Conservation (phyloP, 2,797 vertebrate species). For the Poeciliopsis turneri region DNA sequence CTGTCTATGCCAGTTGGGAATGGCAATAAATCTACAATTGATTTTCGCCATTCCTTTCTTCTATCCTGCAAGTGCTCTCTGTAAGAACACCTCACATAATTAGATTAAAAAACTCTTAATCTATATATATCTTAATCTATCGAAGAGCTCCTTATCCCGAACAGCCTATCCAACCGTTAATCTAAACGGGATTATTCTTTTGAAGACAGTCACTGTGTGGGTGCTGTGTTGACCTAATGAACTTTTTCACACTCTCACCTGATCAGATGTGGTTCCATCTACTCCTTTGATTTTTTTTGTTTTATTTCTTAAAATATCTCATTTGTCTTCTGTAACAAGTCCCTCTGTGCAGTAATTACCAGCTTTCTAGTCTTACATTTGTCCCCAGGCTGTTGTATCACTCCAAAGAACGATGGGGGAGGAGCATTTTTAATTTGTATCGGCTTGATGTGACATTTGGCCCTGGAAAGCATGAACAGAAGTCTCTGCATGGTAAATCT, state of each 20-base stretch:
- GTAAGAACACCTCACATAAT: constrained; percentile 24
- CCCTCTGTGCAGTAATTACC: constrained; percentile 2
- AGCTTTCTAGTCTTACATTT: constrained; percentile 28
- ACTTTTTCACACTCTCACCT: constrained; percentile 24
- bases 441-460: constrained; percentile 52
- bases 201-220: background rate
- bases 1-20: constrained; percentile 2
- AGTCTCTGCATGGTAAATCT: constrained; percentile 41
- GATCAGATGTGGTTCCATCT: constrained; percentile 12
- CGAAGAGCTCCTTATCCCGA: constrained; percentile 19
- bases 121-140: constrained; percentile 10
- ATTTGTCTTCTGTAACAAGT: constrained; percentile 8
- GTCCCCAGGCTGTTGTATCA: constrained; percentile 25
- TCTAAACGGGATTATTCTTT: constrained; percentile 43
- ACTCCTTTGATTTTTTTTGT: too few species aligned
- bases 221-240: constrained; percentile 9
- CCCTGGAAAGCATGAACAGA: constrained; percentile 47
- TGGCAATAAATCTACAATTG: constrained; percentile 17
- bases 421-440: constrained; percentile 20
- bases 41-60: constrained; percentile 13
- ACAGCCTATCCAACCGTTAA: constrained; percentile 37
- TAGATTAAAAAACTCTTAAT: constrained; percentile 38
- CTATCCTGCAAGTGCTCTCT: constrained; percentile 4
- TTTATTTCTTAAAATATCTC: background rate
- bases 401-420: background rate